Evolutionary conservation across 2,888 invertebrate species (phyloP).

Genomic region (Tinea pellionella): DNA sequence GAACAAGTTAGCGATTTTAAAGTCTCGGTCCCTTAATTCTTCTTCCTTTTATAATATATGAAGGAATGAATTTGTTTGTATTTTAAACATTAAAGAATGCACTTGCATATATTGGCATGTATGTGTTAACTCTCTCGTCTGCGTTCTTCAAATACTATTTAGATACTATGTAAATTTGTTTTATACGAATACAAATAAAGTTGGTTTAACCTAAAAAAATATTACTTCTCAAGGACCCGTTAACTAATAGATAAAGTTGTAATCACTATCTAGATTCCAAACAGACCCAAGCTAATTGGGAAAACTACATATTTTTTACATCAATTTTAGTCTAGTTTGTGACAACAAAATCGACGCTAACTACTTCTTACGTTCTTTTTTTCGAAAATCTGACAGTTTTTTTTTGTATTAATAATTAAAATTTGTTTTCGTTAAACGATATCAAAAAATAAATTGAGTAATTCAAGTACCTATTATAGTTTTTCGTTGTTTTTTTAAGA

Average conservation of each 20-base stretch:
- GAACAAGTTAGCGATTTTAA: background rate
- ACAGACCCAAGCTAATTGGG: no score
- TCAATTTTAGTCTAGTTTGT: no score
- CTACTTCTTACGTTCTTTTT: no score
- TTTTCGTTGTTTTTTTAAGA: no score
- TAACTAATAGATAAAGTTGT: background rate
- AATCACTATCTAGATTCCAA: no score
- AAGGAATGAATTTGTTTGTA: background rate
- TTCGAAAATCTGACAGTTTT: no score
- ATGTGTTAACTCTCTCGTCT: background rate
- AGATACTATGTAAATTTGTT: background rate
- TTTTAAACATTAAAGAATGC: background rate
- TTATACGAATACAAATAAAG: background rate
- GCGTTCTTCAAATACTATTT: background rate
- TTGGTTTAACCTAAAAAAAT: slow-evolving; percentile 2
- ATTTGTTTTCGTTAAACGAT: no score
- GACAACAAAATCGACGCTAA: no score
- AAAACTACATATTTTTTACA: no score
- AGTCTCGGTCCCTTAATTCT: background rate
- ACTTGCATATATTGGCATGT: background rate
- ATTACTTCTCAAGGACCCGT: background rate
- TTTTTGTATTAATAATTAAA: no score
- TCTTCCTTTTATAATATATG: background rate
- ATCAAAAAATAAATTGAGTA: no score
- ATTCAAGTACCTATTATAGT: no score